Conservation (phyloP, 2,113 vertebrate genomes). For the Rhombomys opimus region DNA sequence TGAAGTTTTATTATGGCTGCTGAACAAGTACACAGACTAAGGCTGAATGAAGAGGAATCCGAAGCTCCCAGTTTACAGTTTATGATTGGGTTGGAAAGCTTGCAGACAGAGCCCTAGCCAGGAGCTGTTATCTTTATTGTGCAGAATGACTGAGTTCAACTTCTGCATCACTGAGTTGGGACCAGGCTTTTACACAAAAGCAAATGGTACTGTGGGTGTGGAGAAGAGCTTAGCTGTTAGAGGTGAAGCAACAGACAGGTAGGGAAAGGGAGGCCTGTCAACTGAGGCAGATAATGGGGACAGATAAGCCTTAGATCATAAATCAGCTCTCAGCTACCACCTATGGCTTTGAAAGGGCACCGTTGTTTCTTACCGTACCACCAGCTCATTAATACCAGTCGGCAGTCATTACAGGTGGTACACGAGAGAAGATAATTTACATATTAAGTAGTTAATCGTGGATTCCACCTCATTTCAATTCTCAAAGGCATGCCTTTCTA, state of each 20-base stretch:
- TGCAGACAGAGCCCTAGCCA: conserved; percentile 46
- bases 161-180: conserved; percentile 73
- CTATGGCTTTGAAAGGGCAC: conserved; percentile 74
- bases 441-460: conserved; percentile 71
- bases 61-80: not conserved
- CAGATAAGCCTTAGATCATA: conserved; percentile 77
- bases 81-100: conserved; percentile 41
- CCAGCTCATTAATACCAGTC: conserved; percentile 70
- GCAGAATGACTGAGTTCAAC: conserved; percentile 69
- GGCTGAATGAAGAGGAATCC: conserved; percentile 13
- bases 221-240: conserved; percentile 57
- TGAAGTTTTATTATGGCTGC: conserved; percentile 26
- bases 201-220: conserved; percentile 43
- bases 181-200: conserved; percentile 55
- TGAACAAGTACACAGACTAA: conserved; percentile 27
- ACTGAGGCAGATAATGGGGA: conserved; percentile 63
- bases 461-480: conserved; percentile 64
- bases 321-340: conserved; percentile 70
- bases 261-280: conserved; percentile 42
- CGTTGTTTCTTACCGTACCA: conserved; percentile 53
- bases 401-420: conserved; percentile 71
- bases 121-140: conserved; percentile 71
- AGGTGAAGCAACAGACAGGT: not conserved
- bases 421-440: conserved; percentile 73
- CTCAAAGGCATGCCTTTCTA: conserved; percentile 63